Base-by-base conservation (phyloP, 2,797 vertebrate species). In the Gouania willdenowi region DNA sequence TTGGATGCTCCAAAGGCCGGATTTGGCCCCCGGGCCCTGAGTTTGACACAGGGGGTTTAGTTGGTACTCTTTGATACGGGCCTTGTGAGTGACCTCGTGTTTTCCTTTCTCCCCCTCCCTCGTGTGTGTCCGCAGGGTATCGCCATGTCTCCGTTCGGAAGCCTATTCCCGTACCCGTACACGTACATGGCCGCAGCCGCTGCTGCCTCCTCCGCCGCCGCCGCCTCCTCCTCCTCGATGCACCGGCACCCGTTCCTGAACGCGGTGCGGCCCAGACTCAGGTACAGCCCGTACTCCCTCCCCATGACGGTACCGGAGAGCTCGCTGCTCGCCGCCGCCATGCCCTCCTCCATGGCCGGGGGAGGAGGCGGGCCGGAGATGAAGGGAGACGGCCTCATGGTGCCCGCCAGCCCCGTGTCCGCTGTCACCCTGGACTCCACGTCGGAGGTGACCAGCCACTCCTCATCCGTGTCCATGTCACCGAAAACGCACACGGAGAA, bases 101-200 rank as follows among this genome's bases (percentile, higher is more conserved):
- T 73, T 27, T 60, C 23, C 5, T 1, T 63, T 20, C 10, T 49
- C n/a, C n/a, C n/a, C n/a, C n/a, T n/a, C n/a, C n/a, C n/a, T n/a
- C n/a, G n/a, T n/a, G n/a, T n/a, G n/a, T n/a, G n/a, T 38, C 58
- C 72, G 1, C 89, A 98, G 96, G 92, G 95, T 56, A 73, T 98
- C 55, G 94, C 94, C 51, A 94, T 98, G 93, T 95, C 95, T 49
- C 95, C 94, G 0, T 97, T 98, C 28, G 94, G 94, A 26, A 89
- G 93, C 53, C 81, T 98, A 34, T 98, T 98, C 56, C 93, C 94
- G 0, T 98, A 98, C 2, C 95, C 95, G 0, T 98, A 98, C 84
- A 97, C 94, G 1, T 98, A 98, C 77, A 97, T 98, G 95, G 95
- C 96, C 0, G 94, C 93, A 0, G 94, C 94, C 0, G 93, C 94